A percentile compares a stretch with the other conserved stretches of the same genome.
These are phyloP conservation scores for Glossophaga mutica DNA, from an alignment of 2,797 vertebrate species.

Conservation along the genomic window DNA sequence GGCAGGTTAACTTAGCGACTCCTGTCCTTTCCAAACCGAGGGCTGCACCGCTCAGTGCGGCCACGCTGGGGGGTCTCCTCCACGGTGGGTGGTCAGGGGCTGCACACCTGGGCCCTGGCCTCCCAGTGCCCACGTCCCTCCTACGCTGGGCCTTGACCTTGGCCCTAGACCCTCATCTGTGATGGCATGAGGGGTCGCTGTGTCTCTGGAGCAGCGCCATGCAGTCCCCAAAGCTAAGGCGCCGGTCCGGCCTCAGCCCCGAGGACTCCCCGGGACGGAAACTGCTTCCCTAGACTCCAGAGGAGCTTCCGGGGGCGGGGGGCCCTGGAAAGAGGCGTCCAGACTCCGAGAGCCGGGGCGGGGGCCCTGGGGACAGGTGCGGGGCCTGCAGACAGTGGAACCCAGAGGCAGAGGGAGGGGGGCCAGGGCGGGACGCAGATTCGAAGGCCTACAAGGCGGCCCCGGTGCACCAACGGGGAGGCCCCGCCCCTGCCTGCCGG, in stretches of 20 bases:
- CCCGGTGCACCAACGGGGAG: neutral
- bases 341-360: neutral
- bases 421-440: neutral
- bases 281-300: neutral
- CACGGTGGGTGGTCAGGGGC: neutral
- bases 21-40: neutral
- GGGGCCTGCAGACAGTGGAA: neutral
- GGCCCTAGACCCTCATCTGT: neutral
- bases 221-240: neutral
- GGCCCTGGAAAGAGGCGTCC: neutral
- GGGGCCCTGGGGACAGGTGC: too few species aligned
- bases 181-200: neutral
- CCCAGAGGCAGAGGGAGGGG: neutral
- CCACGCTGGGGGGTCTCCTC: neutral
- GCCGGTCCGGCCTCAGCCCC: neutral
- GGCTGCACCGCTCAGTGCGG: rapidly evolving
- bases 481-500: neutral
- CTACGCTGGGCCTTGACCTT: too few species aligned
- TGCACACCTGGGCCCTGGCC: neutral
- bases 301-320: neutral
- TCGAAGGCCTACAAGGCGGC: neutral
- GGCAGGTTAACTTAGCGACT: neutral
- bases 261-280: neutral
- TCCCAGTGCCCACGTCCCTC: neutral
- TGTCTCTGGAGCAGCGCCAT: neutral